Base-by-base conservation (phyloP, 2,113 vertebrate genomes). In the Hippocampus abdominalis region DNA sequence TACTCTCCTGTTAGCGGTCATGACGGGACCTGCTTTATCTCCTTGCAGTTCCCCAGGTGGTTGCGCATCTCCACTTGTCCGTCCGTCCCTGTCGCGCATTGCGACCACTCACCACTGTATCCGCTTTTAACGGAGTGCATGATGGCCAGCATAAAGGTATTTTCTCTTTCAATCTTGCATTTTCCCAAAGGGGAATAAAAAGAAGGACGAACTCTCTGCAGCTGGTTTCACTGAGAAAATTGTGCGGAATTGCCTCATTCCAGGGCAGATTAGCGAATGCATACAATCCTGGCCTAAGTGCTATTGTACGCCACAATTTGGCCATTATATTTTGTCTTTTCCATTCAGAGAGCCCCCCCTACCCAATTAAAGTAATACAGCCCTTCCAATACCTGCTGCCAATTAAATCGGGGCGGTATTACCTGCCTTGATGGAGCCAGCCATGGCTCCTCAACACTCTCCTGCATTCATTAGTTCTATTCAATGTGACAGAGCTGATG, bases 291-390 rank as follows among this genome's bases (percentile, higher is more conserved):
- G 51, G 91, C 89, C 94, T 97, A 96, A 98, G 95, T 97, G 95
- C 95, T 93, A 96, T 98, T 98, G 96, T 98, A 94, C 88, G 64
- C 92, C 92, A 96, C 97, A 96, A 97, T 98, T 96, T 99, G 94
- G 94, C 95, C 94, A 98, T 98, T 98, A 98, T 98, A 96, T 95
- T 96, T 96, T 94, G 95, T 98, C 94, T 96, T 94, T 94, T 94
- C 93, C 94, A 95, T 96, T 97, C 96, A 95, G 93, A 94, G 94
- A 87, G 83, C 81, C 88, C 46, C 42, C 84, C 89, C 57, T 92
- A 92, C 93, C 95, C 96, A 98, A 99, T 98, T 98, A 98, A 98
- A 98, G 94, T 95, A 96, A 98, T 96, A 97, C 96, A 95, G 95
- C 92, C 93, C 93, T 94, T 94, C 95, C 94, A 95, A 94, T 99